phyloP scores from a whole-genome alignment of 2,113 vertebrate species.

The Neodon shergylaensis region DNA sequence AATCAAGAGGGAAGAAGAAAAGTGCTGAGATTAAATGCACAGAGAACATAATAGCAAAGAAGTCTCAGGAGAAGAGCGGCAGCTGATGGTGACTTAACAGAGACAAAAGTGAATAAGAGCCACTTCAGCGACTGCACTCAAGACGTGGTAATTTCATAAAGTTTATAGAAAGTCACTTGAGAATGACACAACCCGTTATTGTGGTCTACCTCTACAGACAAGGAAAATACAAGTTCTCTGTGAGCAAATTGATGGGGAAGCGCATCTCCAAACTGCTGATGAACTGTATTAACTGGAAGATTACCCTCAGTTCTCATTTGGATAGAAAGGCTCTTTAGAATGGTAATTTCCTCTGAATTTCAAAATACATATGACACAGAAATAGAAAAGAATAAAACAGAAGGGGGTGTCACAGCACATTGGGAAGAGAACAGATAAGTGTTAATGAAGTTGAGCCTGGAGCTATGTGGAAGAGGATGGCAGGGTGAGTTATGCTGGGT shows the following conservation, averaged over 20 bases:
- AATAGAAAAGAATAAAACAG: constrained; percentile 31
- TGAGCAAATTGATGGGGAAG: neutral
- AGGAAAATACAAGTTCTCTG: neutral
- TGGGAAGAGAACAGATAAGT: neutral
- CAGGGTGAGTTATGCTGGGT: neutral
- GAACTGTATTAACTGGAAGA: constrained; percentile 33
- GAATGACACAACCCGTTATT: constrained; percentile 60
- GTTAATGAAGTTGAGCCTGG: neutral
- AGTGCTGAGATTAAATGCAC: constrained; percentile 67
- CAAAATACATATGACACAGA: neutral
- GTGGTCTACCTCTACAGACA: neutral
- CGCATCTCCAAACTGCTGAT: neutral
- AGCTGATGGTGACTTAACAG: constrained; percentile 64
- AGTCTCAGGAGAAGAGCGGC: constrained; percentile 67
- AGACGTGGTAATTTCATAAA: constrained; percentile 69
- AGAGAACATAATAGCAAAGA: constrained; percentile 72
- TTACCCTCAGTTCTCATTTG: constrained; percentile 10
- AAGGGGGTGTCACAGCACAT: neutral
- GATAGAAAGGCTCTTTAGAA: constrained; percentile 38
- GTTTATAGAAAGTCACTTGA: constrained; percentile 74
- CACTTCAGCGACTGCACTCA: constrained; percentile 51
- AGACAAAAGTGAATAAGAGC: constrained; percentile 70
- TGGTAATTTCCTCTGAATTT: neutral
- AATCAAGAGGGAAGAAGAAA: constrained; percentile 63
- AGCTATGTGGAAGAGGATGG: no score